Base-by-base conservation (phyloP, 2,797 vertebrate species). In the Helostoma temminkii region DNA sequence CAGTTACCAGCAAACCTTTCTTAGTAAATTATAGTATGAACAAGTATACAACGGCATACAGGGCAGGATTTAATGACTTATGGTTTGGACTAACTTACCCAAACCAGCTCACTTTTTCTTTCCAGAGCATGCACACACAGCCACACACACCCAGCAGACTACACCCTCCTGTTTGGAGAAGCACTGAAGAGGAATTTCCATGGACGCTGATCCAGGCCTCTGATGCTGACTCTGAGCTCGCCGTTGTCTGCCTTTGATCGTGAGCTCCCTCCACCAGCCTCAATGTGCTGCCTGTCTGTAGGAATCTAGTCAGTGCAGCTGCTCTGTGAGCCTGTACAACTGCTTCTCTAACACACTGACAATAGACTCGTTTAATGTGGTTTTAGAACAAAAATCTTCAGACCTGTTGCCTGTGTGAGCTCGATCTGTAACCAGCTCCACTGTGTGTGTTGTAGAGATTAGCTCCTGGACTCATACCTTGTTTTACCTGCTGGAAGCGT, bases 401-500 rank as follows among this genome's bases (percentile, higher is more conserved):
- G n/a, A n/a, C n/a, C n/a, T 46, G 47, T 32, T 4, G 0, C 43
- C 10, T 58, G 26, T 66, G 42, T 61, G 34, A 0, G 1, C 8
- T 14, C 6, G 76, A 49, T 18, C 30, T 65, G 19, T 50, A 70
- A 59, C 55, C 54, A 54, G 47, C 45, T 56, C 0, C 1, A 10
- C 24, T 19, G 53, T 42, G 48, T 69, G 48, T 67, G 60, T 60
- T 53, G 21, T 61, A 43, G 21, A 83, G 62, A 66, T 79, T 61
- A 60, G 72, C 11, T 64, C 56, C 36, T 73, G 61, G 32, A 66
- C 21, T 72, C 82, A 73, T 5, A 71, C 68, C 74, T 60, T 50
- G 84, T 83, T 82, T 68, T 88, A 87, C 82, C 77, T 88, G 85
- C 78, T 77, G 53, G 4, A 14, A 70, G 71, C 92, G 50, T 90